Evolutionary conservation across 1,140 invertebrate genomes (phyloP), one percentile per base, ranked within the genome.

Genomic region (Mya arenaria): DNA sequence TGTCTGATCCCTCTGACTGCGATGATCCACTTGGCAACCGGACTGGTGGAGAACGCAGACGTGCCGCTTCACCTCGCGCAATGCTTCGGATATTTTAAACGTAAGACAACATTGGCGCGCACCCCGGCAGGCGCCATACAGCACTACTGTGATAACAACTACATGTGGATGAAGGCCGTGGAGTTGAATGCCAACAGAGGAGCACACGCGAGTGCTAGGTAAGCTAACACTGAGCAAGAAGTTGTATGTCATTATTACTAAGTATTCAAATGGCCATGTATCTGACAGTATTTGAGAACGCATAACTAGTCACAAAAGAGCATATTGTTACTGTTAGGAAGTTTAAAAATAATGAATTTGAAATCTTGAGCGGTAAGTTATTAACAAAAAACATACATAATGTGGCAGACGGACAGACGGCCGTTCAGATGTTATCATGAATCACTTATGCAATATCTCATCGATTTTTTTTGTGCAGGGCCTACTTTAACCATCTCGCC

Each of bases 41-140:
- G 65, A 6, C 5, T 28, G 2, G 77, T 80, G 0, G 41, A 41
- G 23, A 80, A 44, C 0, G 60, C 36, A 32, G 77, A 71, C 25
- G 77, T 60, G 15, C 77, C 77, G n/a, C 32, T 48, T 30, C 23
- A 37, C 15, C 23, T 80, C 25, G 66, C 65, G 1, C 28, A 41
- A 30, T 80, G 77, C 37, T 80, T 39, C 39, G 65, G 77, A 0
- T 5, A 10, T 10, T 71, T 32, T 8, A 71, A 71, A 44, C 60
- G 32, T 32, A 69, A 34, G 63, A 80, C 77, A 32, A 71, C 32
- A 41, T 19, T 62, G n/a, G 10, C 36, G 5, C 25, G 25, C 32
- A 80, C 77, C 3, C 77, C 77, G 15, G 77, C 77, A 41, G 65
- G 36, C 0, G 52, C 52, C 30, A 80, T 80, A 17, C 65, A 80